Percentiles rank a stretch among this genome's conserved stretches.
phyloP scores from a whole-genome alignment of 1,140 invertebrate species.

The Muscidifurax raptorellus region DNA sequence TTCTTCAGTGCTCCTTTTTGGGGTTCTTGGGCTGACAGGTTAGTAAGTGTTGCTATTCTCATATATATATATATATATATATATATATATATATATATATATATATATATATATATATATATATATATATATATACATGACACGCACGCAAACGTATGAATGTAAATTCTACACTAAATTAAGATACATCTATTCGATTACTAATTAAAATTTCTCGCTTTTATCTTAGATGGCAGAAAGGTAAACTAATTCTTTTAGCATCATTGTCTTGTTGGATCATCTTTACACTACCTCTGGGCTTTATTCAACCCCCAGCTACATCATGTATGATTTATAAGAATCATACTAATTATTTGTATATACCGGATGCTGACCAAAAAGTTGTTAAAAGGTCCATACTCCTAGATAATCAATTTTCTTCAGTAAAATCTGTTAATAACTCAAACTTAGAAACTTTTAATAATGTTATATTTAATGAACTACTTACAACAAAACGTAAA shows the following conservation, averaged over 20 bases:
- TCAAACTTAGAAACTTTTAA: neutral
- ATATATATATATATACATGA: too few species aligned
- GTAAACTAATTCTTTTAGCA: slow-evolving; percentile 90
- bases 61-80: neutral
- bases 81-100: neutral
- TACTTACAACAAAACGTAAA: neutral
- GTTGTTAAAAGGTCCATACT: slow-evolving; percentile 68
- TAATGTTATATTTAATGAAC: neutral
- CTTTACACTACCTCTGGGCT: slow-evolving; percentile 96
- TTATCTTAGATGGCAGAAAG: slow-evolving; percentile 84
- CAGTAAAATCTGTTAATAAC: neutral
- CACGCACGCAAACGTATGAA: too few species aligned
- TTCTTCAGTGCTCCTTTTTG: slow-evolving; percentile 98
- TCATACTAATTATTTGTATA: slow-evolving; percentile 76
- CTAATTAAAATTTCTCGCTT: neutral
- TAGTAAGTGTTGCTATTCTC: slow-evolving; percentile 54
- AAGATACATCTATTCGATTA: neutral
- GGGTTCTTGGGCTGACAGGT: slow-evolving; percentile 95
- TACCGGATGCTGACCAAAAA: slow-evolving; percentile 62
- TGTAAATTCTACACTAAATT: too few species aligned
- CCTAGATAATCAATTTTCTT: neutral
- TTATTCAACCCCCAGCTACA: slow-evolving; percentile 94
- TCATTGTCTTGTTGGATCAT: slow-evolving; percentile 96
- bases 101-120: too few species aligned
- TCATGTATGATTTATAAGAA: slow-evolving; percentile 89